These are phyloP conservation scores for Aculops lycopersici DNA, from an alignment of 1,140 invertebrate genomes.

Conservation along the genomic window DNA sequence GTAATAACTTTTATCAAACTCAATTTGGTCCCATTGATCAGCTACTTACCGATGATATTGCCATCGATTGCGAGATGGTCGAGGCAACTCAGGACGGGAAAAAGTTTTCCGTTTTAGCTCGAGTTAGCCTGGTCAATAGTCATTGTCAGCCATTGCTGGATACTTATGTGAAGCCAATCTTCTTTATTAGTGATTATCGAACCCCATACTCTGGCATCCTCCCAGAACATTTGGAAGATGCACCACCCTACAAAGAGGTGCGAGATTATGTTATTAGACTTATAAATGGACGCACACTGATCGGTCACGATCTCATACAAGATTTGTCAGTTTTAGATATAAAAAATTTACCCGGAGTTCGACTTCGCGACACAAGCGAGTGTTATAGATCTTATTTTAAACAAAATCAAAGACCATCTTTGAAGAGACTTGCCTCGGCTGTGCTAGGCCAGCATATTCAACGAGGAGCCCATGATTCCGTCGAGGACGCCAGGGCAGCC, in stretches of 20 bases:
- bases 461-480: conserved; percentile 52
- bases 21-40: too few relatives aligned
- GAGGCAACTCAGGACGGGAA: conserved; percentile 35
- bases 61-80: conserved; percentile 90
- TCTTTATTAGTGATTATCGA: conserved; percentile 42
- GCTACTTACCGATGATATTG: conserved; percentile 31
- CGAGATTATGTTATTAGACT: conserved; percentile 47
- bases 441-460: conserved; percentile 51
- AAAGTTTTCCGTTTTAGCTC: conserved; percentile 50
- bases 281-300: conserved; percentile 34
- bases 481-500: conserved; percentile 45
- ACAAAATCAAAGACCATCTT: conserved; percentile 33
- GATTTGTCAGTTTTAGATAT: conserved; percentile 51
- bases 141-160: conserved; percentile 56
- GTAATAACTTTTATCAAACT: too few relatives aligned
- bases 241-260: conserved; percentile 31
- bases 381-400: conserved; percentile 28
- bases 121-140: conserved; percentile 66
- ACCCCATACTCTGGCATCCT: conserved; percentile 63
- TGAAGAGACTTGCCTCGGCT: conserved; percentile 38
- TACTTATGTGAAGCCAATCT: conserved; percentile 49
- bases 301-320: conserved; percentile 57
- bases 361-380: conserved; percentile 43
- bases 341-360: conserved; percentile 36
- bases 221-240: conserved; percentile 29